These are phyloP conservation scores for Perizoma flavofasciatum DNA, from an alignment of 2,888 invertebrate genomes.

Conservation along the genomic window DNA sequence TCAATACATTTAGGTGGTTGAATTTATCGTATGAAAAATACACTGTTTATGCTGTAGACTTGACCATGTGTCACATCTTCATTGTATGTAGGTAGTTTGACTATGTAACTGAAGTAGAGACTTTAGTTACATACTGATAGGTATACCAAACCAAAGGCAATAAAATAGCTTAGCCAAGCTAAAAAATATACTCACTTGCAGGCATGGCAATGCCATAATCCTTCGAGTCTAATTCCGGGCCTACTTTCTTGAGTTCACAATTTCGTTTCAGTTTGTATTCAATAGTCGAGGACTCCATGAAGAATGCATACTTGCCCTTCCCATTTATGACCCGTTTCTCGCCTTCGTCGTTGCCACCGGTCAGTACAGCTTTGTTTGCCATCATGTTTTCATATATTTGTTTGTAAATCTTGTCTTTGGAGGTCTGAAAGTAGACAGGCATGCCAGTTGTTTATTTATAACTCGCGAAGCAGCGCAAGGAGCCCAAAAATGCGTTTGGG, in stretches of 20 bases:
- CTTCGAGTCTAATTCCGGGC: constrained; percentile 91
- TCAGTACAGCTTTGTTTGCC: constrained; percentile 90
- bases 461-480: too few relatives aligned
- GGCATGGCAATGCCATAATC: constrained; percentile 94
- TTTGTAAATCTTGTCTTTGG: constrained; percentile 93
- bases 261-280: constrained; percentile 94
- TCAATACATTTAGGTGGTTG: too few relatives aligned
- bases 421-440: constrained; percentile 67
- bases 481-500: too few relatives aligned
- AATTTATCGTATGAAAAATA: too few relatives aligned
- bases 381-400: constrained; percentile 96
- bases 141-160: too few relatives aligned
- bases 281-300: constrained; percentile 97
- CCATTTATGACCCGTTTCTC: constrained; percentile 88
- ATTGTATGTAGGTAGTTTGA: too few relatives aligned
- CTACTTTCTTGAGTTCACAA: constrained; percentile 92
- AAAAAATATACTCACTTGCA: constrained; percentile 84
- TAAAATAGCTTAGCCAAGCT: too few relatives aligned
- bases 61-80: too few relatives aligned
- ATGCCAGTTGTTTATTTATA: too few relatives aligned
- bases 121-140: too few relatives aligned
- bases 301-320: constrained; percentile 90
- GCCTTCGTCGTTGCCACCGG: constrained; percentile 91
- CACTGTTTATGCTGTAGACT: too few relatives aligned
- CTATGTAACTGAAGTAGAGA: too few relatives aligned